Evolutionary conservation across 2,888 invertebrate species (phyloP), one percentile per base, ranked within the genome.

Genomic region (Drosophila birchii): DNA sequence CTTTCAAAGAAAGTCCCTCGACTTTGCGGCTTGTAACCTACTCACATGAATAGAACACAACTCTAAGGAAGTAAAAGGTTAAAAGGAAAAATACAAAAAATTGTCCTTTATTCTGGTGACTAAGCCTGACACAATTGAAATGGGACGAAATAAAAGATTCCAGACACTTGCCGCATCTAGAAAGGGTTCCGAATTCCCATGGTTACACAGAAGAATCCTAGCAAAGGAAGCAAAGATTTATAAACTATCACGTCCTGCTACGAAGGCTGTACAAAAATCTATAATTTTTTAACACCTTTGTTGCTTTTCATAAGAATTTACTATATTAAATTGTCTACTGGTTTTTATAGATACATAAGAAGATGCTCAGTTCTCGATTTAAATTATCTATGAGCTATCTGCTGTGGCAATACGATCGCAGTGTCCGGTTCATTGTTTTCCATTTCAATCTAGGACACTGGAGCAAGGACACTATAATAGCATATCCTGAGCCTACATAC

Each of bases 351-450:
- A 8, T 29, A 14, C 9, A 16, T 20, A 51, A 5, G 8, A 12
- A n/a, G n/a, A 20, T 20, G 9, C 20, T 51, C 20, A 34, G 20
- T 16, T 20, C 34, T 49, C 34, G n/a, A 20, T 38, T n/a, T 14
- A 7, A 54, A 39, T 57, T 55, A 54, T 57, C 49, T 49, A 11
- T 58, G 45, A 51, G 57, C 73, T 71, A 68, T 79, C 80, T 79
- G 79, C 66, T 79, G 55, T 76, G 79, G 90, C 83, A 91, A 90
- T 87, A 73, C 54, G 90, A 90, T 90, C 89, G 79, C 82, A 80
- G 84, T 88, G 88, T 89, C 88, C 90, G 90, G 90, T 80, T 81
- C 74, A 76, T 88, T 88, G 89, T 89, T 82, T 81, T 76, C 68
- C 73, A 39, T 60, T 71, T 47, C 68, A 78, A 76, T 79, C 67